These are phyloP conservation scores for Cyprinodon tularosa DNA, from an alignment of 2,113 vertebrate genomes.

Conservation along the genomic window DNA sequence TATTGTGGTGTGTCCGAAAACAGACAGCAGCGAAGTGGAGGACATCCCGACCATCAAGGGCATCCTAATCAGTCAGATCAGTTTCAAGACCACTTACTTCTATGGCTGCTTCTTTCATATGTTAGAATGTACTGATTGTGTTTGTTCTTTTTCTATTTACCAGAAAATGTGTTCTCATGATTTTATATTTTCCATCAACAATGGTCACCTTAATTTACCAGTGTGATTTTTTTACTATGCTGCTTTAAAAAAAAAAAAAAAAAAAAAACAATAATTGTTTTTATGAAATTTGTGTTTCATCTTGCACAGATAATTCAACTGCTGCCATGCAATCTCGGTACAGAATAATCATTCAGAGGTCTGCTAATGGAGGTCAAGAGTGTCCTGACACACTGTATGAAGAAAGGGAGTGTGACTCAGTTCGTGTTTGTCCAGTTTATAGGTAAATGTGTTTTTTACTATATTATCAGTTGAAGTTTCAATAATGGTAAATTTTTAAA, in stretches of 20 bases:
- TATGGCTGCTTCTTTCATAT: constrained; percentile 8
- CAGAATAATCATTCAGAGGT: constrained; percentile 86
- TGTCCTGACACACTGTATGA: constrained; percentile 96
- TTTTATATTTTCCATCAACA: constrained; percentile 23
- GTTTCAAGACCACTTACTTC: constrained; percentile 29
- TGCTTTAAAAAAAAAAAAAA: neutral
- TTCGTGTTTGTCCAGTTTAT: constrained; percentile 84
- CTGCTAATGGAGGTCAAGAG: constrained; percentile 86
- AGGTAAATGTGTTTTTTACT: constrained; percentile 79
- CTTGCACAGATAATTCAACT: constrained; percentile 83
- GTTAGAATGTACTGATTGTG: constrained; percentile 4
- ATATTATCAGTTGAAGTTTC: neutral
- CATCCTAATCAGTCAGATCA: constrained; percentile 44
- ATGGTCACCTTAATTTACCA: constrained; percentile 8
- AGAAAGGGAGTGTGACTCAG: constrained; percentile 93
- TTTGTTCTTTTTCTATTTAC: constrained; percentile 2
- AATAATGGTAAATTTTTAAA: neutral
- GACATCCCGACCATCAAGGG: constrained; percentile 54
- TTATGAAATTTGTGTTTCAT: constrained; percentile 50
- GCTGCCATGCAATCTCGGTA: constrained; percentile 88
- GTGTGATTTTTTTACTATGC: constrained; percentile 5
- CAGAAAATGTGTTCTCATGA: constrained; percentile 7
- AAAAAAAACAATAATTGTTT: neutral
- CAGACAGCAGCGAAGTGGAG: constrained; percentile 51
- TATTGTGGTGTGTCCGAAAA: constrained; percentile 50